Conservation (phyloP, 2,113 vertebrate species). For the Poeciliopsis turrubarensis region DNA sequence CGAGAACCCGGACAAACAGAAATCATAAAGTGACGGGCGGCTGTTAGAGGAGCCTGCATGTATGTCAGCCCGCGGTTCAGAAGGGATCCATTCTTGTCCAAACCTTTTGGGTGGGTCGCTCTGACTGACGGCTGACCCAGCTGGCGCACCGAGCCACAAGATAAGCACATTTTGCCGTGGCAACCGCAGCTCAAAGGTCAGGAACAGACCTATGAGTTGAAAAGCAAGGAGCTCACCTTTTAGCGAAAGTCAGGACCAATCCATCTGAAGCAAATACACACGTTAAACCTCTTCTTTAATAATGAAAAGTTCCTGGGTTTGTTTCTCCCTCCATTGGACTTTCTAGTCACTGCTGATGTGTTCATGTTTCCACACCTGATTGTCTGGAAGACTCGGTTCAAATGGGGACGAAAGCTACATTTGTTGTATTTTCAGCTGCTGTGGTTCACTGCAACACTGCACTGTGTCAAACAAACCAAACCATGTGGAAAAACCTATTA, state of each 20-base stretch:
- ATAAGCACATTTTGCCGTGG: neutral
- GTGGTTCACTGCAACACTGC: too few species aligned
- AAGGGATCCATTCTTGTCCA: neutral
- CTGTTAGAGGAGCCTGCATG: neutral
- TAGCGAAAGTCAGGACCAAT: neutral
- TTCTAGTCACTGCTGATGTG: neutral
- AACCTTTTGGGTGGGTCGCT: neutral
- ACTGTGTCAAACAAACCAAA: too few species aligned
- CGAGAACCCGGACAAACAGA: neutral
- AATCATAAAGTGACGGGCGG: neutral
- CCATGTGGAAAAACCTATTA: too few species aligned
- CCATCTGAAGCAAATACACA: neutral
- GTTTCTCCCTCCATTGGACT: neutral
- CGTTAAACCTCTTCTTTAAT: neutral
- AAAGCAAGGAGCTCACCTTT: neutral
- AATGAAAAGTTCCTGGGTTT: neutral
- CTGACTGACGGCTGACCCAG: neutral
- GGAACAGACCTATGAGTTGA: neutral
- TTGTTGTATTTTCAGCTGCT: too few species aligned
- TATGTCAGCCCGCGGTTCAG: neutral
- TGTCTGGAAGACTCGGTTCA: too few species aligned
- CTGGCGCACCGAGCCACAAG: neutral
- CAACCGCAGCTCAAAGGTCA: neutral
- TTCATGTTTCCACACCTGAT: neutral
- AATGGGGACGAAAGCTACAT: too few species aligned